A percentile compares a stretch with the other conserved stretches of the same genome.
These are phyloP conservation scores for Pangasianodon hypophthalmus DNA, from an alignment of 2,113 vertebrate species.

Conservation along the genomic window DNA sequence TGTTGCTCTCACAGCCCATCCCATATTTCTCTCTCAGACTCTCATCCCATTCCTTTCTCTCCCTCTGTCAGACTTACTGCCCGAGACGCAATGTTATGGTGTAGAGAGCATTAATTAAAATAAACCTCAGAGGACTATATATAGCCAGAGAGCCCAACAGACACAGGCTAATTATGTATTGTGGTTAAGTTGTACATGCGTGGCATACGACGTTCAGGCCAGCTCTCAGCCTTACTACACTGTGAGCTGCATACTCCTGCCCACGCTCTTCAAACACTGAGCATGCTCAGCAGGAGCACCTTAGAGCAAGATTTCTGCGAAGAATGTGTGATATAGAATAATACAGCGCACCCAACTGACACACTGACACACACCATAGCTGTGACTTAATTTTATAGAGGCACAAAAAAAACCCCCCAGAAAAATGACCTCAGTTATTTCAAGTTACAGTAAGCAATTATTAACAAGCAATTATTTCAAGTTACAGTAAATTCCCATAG, in stretches of 20 bases:
- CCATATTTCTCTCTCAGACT: constrained; percentile 2
- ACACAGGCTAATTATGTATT: constrained; percentile 48
- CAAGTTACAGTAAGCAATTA: not conserved
- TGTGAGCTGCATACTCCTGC: constrained; percentile 28
- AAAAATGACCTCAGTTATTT: not conserved
- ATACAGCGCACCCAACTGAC: not conserved
- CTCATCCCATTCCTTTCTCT: constrained; percentile 10
- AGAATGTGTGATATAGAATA: not conserved
- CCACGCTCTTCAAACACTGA: constrained; percentile 14
- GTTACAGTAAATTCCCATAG: not conserved
- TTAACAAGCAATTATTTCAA: not conserved
- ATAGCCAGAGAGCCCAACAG: constrained; percentile 46
- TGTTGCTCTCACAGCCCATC: constrained; percentile 19
- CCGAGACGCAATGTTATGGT: constrained; percentile 25
- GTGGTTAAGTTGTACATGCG: constrained; percentile 34
- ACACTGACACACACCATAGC: not conserved
- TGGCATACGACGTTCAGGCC: constrained; percentile 23
- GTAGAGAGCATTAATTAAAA: constrained; percentile 40
- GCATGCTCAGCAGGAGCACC: constrained; percentile 37
- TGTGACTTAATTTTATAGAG: not conserved
- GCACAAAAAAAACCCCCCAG: not conserved
- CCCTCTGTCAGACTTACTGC: constrained; percentile 8
- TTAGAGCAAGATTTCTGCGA: constrained; percentile 26
- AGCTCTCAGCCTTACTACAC: not conserved
- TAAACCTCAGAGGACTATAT: constrained; percentile 43